These are phyloP conservation scores for Charaxes varanes DNA, from an alignment of 1,140 invertebrate species.

Conservation along the genomic window DNA sequence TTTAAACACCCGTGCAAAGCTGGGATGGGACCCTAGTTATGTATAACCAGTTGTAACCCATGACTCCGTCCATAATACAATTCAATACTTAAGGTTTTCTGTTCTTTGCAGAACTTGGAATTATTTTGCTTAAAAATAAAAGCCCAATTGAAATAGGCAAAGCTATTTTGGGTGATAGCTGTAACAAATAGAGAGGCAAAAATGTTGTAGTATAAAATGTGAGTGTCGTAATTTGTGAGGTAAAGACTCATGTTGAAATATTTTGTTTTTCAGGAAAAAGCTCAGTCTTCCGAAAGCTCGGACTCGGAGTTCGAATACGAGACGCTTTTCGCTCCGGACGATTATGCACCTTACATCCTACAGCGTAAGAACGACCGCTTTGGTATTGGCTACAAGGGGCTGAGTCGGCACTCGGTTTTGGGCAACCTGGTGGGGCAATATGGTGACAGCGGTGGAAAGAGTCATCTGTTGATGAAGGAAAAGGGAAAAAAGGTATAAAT, in stretches of 20 bases:
- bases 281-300: constrained; percentile 43
- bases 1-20: too few relatives aligned
- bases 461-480: constrained; percentile 65
- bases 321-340: constrained; percentile 89
- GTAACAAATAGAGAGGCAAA: too few relatives aligned
- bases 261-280: constrained; percentile 6
- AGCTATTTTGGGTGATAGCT: too few relatives aligned
- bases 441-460: constrained; percentile 33
- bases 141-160: too few relatives aligned
- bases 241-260: too few relatives aligned
- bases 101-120: neutral
- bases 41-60: too few relatives aligned
- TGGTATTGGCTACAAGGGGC: constrained; percentile 92
- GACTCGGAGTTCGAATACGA: constrained; percentile 78
- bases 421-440: constrained; percentile 49
- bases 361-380: constrained; percentile 87
- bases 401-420: constrained; percentile 77
- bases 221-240: too few relatives aligned
- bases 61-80: too few relatives aligned
- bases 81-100: too few relatives aligned
- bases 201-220: too few relatives aligned
- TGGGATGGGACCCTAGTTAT: too few relatives aligned
- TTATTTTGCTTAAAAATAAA: too few relatives aligned
- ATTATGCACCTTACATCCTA: constrained; percentile 82
- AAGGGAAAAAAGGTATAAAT: constrained; percentile 64